Evolutionary conservation across 1,140 invertebrate genomes (phyloP), one percentile per base, ranked within the genome.

Genomic region (Drosophila ambigua): DNA sequence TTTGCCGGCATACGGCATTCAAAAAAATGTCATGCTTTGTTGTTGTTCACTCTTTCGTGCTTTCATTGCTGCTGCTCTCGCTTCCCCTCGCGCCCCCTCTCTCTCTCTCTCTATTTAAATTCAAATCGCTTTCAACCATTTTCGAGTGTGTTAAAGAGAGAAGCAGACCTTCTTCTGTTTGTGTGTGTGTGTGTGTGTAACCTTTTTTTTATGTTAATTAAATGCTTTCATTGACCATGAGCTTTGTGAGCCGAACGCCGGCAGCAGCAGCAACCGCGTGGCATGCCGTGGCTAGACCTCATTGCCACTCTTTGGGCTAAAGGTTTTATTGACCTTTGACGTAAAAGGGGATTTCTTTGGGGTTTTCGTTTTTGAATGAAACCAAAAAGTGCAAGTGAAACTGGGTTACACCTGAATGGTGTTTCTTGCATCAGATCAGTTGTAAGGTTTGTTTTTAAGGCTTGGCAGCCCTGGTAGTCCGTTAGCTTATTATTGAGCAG

Each of bases 141-240:
- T 83, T 76, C 66, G 80, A 61, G 79, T 69, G 71, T 39, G 35
- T 39, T 39, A 39, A 39, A 39, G 35, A 39, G 35, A 39, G 35
- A 8, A 39, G 35, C 41, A 24, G 11, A 6, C 45, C 31, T 16
- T 11, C 24, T 35, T 49, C 11, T 28, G 31, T 44, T 44, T 46
- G 41, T 49, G 15, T 43, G 59, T 46, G 53, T 31, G 50, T 35
- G 35, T 68, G 64, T 71, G 41, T 66, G 59, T 52, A 53, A 45
- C 15, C 16, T 44, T 67, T 71, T 68, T 72, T 76, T 68, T 77
- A 84, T 84, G 81, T 76, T 87, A 87, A 87, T 87, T 88, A 88
- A 87, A 83, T 83, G 76, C 79, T 88, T 88, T 79, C 79, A 82
- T 88, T 87, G 83, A 87, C 83, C 83, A 87, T 87, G 83, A 87